Percentiles rank a stretch among this genome's conserved stretches.
phyloP scores from a whole-genome alignment of 2,797 vertebrate genomes.

The Cuculus canorus region DNA sequence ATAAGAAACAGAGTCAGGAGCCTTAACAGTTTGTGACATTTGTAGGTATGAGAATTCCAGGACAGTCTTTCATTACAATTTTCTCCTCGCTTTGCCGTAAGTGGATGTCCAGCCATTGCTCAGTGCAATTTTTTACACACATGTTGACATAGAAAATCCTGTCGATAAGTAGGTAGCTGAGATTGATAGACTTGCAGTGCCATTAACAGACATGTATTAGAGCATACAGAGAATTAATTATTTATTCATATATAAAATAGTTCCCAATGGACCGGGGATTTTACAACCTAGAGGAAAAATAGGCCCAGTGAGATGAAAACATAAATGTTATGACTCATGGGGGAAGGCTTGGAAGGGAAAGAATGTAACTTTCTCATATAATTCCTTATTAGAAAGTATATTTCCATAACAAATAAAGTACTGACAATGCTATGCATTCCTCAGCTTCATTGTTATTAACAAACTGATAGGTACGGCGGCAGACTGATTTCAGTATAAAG shows the following conservation, averaged over 20 bases:
- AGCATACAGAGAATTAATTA: not conserved
- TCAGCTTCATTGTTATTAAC: not conserved
- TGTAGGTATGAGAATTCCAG: not conserved
- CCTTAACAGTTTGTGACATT: not conserved
- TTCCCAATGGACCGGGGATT: not conserved
- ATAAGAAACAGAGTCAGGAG: not conserved
- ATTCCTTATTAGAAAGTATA: not conserved
- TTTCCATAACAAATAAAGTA: not conserved
- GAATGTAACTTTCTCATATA: not conserved
- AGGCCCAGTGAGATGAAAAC: not conserved
- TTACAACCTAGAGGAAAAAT: not conserved
- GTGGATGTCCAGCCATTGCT: not conserved
- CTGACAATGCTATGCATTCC: not conserved
- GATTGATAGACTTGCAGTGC: not conserved
- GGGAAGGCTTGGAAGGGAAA: not conserved
- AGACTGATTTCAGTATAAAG: not conserved
- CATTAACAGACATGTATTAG: not conserved
- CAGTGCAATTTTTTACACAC: not conserved
- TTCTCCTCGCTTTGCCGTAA: not conserved
- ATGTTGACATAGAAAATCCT: not conserved
- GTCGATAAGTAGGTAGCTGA: not conserved
- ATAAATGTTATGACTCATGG: not conserved
- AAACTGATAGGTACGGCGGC: not conserved
- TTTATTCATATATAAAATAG: not conserved
- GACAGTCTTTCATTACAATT: not conserved